Evolutionary conservation across 1,140 invertebrate species (phyloP).

Genomic region (Tetramorium simillimum): DNA sequence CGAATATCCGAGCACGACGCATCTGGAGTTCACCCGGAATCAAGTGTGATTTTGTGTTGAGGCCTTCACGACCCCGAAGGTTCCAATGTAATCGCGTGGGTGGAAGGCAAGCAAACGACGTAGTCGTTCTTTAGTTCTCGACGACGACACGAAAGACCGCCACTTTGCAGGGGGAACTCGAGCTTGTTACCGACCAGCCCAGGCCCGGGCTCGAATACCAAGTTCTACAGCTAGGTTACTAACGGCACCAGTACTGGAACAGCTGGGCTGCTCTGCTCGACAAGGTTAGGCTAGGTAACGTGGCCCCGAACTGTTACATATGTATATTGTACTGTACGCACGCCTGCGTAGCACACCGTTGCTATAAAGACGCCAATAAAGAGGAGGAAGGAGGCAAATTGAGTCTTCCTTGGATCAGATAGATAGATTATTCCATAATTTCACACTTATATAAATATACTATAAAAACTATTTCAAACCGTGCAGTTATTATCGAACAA

Average conservation of each 20-base stretch:
- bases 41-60: not conserved
- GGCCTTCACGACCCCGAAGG: not conserved
- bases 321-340: not conserved
- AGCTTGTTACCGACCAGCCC: constrained; percentile 42
- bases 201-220: constrained; percentile 5
- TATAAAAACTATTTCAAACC: not conserved
- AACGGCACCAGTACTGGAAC: constrained; percentile 37
- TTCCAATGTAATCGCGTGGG: not conserved
- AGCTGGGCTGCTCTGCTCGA: constrained; percentile 8
- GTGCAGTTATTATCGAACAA: not conserved
- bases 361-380: not conserved
- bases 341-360: not conserved
- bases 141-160: constrained; percentile 47
- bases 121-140: constrained; percentile 41
- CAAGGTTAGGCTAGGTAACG: constrained; percentile 17
- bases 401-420: not conserved
- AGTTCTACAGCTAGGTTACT: constrained; percentile 23
- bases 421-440: not conserved
- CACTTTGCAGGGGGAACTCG: constrained; percentile 42
- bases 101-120: not conserved
- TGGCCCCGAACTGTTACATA: not conserved
- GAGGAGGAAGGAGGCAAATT: not conserved
- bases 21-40: not conserved
- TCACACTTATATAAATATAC: no score
- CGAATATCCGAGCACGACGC: not conserved